A percentile compares a stretch with the other conserved stretches of the same genome.
These are phyloP conservation scores for Macrophya annulata DNA, from an alignment of 2,888 invertebrate species.

Conservation along the genomic window DNA sequence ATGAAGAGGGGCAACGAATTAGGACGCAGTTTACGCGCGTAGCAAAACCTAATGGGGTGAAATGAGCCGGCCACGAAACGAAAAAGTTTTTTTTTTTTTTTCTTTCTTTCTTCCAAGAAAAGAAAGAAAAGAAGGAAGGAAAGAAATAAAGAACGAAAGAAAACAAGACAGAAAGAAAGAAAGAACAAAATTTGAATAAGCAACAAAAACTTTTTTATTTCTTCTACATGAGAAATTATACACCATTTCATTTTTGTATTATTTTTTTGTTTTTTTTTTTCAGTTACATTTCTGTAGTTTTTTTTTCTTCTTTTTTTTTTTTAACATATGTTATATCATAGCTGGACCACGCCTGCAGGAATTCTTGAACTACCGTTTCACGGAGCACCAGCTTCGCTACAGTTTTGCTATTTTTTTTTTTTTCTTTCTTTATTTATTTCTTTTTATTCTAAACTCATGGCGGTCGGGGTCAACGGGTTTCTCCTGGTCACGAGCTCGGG, in stretches of 20 bases:
- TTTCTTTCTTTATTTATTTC: neutral
- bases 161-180: too few relatives aligned
- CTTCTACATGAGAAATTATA: neutral
- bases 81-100: constrained; percentile 9
- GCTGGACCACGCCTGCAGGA: constrained; percentile 23
- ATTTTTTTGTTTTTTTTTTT: too few relatives aligned
- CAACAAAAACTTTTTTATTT: neutral
- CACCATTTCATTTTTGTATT: neutral
- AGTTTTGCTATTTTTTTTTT: neutral
- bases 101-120: neutral
- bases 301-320: too few relatives aligned
- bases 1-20: constrained; percentile 24
- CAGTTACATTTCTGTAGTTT: neutral
- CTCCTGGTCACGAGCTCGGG: constrained; percentile 53
- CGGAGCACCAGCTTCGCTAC: constrained; percentile 19
- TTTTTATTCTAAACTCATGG: constrained; percentile 31
- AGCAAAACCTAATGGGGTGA: constrained; percentile 43
- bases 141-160: neutral
- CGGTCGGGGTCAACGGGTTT: constrained; percentile 51
- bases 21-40: constrained; percentile 13
- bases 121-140: neutral
- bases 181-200: neutral
- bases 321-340: constrained; percentile 6
- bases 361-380: constrained; percentile 48
- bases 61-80: neutral